Evolutionary conservation across 1,140 invertebrate species (phyloP).

Genomic region (Drosophila prosaltans): DNA sequence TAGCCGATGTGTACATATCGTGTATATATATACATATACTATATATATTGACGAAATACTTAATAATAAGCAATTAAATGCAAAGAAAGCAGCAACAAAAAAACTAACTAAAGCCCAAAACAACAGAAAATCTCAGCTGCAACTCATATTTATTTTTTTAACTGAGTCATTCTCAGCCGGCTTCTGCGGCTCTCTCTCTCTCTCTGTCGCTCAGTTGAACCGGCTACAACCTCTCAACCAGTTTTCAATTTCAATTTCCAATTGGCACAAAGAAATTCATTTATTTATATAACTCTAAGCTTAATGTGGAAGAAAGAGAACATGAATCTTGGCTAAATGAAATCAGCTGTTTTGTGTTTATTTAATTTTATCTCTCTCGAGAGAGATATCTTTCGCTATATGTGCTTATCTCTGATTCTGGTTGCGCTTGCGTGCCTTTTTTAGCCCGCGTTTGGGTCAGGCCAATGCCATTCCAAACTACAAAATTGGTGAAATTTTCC

Average conservation of each 20-base stretch:
- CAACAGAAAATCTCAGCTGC: slow-evolving; percentile 47
- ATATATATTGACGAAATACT: slow-evolving; percentile 43
- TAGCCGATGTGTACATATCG: neutral
- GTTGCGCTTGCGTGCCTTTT: slow-evolving; percentile 48
- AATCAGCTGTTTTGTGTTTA: slow-evolving; percentile 73
- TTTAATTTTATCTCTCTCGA: slow-evolving; percentile 32
- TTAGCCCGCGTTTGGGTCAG: slow-evolving; percentile 33
- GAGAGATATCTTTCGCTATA: slow-evolving; percentile 19
- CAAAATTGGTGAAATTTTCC: slow-evolving; percentile 58
- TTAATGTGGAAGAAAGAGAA: slow-evolving; percentile 33
- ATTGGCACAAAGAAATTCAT: slow-evolving; percentile 53
- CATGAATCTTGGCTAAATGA: slow-evolving; percentile 18
- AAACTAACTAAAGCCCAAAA: neutral
- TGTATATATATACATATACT: neutral
- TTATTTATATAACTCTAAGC: slow-evolving; percentile 21
- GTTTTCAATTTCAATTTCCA: slow-evolving; percentile 62
- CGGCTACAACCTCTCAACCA: slow-evolving; percentile 49
- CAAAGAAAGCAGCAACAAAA: slow-evolving; percentile 37
- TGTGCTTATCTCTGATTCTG: slow-evolving; percentile 33
- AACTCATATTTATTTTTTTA: slow-evolving; percentile 24
- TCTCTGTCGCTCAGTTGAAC: slow-evolving; percentile 31
- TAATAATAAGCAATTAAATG: slow-evolving; percentile 52
- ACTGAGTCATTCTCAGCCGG: slow-evolving; percentile 63
- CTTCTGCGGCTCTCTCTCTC: slow-evolving; percentile 46
- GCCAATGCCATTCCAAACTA: slow-evolving; percentile 45